Evolutionary conservation across 2,797 vertebrate species (phyloP), one percentile per base, ranked within the genome.

Genomic region (Lepidocolaptes lacrymiger): DNA sequence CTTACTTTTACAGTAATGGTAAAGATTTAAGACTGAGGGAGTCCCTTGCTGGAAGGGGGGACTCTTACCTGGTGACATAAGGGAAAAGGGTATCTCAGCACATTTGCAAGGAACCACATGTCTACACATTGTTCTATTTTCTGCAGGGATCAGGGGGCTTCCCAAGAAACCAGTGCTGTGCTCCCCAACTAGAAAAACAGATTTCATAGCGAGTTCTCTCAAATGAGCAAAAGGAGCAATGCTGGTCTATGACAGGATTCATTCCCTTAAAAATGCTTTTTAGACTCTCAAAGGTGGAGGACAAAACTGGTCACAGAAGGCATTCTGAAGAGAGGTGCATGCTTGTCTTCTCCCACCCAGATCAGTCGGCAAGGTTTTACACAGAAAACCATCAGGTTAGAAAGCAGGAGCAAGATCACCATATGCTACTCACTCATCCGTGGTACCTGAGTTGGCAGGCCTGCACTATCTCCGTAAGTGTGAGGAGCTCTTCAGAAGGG

Each of bases 391-490:
- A 55, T 6, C 23, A 46, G 23, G 37, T 20, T 19, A 48, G 39
- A 67, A 85, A 63, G 36, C 41, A 76, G 63, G 34, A 67, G n/a
- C n/a, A n/a, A n/a, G 30, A 37, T 48, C 19, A 46, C 34, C 22
- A 6, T 6, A 28, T 14, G 9, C 30, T 48, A n/a, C 30, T 71
- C 49, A 8, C 14, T 34, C 12, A 3, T 37, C 51, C 0, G 0
- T 11, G 7, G 5, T 49, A 12, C 2, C 1, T 15, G 49, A 58
- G 11, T 51, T 69, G 37, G 55, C 32, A 85, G 58, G 73, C n/a
- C 34, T 24, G 34, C 3, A 5, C 32, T 49, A n/a, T 5, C 14
- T 16, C 14, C 0, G 0, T 4, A 8, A 30, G 30, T 2, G 4
- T 10, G 19, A 17, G 66, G 56, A 59, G 44, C 20, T 67, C 11